Base-by-base conservation (phyloP, 1,140 invertebrate species). In the Pseudomyrmex concolor region DNA sequence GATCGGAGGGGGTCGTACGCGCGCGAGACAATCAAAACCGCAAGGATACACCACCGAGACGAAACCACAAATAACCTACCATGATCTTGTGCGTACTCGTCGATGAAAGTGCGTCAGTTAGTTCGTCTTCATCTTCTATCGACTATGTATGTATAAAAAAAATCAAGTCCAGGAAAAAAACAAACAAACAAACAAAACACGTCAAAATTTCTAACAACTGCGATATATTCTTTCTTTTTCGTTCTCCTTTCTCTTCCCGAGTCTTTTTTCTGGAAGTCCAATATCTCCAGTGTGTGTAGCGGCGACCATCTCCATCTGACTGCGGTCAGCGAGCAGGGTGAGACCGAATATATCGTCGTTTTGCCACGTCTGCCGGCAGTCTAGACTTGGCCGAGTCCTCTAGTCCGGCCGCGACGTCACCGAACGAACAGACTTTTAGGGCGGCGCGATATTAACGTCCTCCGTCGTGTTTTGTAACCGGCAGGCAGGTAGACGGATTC, bases 321-420 rank as follows among this genome's bases (percentile, higher is more conserved):
- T 85, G 82, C 72, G 66, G 89, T 87, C 70, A 72, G 60, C 22
- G 54, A 73, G 62, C 66, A 77, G 63, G 74, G 55, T 68, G 77
- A 67, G 60, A 68, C 66, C 63, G 68, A 71, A 89, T 86, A 85
- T 86, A 89, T 91, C 89, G 89, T 92, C 86, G 91, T 92, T 92
- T 92, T 92, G 91, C 89, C 90, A 90, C 86, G 92, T 92, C 91
- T 92, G 90, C 92, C 90, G 83, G 87, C 91, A 91, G 92, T 92
- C 92, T 92, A 92, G 91, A 92, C 91, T 87, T 85, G 34, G 15
- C 54, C 50, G 85, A 87, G 72, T 77, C 82, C 78, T 83, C 43
- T 67, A 84, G 81, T 86, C 84, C 72, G 72, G 55, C 62, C 59
- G 80, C 88, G 86, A 92, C 88, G 89, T 91, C 91, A 90, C 86